These are phyloP conservation scores for Neria commutata DNA, from an alignment of 2,888 invertebrate genomes.

Conservation along the genomic window DNA sequence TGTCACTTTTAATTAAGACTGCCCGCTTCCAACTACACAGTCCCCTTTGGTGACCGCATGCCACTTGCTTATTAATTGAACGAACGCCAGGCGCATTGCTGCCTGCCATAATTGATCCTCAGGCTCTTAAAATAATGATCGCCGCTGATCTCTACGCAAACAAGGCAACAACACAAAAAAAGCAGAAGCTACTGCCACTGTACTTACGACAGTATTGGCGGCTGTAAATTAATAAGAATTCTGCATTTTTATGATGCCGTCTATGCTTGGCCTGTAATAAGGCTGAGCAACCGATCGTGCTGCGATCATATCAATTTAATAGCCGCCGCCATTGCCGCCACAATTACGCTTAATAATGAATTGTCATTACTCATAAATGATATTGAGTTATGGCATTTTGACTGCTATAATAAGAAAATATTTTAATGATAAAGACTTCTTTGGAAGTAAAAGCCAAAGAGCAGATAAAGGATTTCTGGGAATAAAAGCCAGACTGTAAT, in stretches of 20 bases:
- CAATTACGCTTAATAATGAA: slow-evolving; percentile 10
- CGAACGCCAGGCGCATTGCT: slow-evolving; percentile 19
- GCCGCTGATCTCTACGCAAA: background rate
- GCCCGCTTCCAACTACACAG: background rate
- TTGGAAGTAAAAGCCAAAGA: too few species aligned
- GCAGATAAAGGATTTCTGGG: too few species aligned
- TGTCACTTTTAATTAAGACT: slow-evolving; percentile 53
- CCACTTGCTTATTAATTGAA: background rate
- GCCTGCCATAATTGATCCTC: slow-evolving; percentile 29
- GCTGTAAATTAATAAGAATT: background rate
- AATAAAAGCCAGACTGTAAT: too few species aligned
- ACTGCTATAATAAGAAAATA: background rate
- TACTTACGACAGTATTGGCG: too few species aligned
- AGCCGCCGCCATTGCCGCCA: background rate
- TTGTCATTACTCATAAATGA: slow-evolving; percentile 22
- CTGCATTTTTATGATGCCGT: background rate
- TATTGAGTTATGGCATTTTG: slow-evolving; percentile 22
- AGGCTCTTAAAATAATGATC: background rate
- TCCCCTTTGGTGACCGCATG: background rate
- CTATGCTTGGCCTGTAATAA: background rate
- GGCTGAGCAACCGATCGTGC: background rate
- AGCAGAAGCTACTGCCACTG: too few species aligned
- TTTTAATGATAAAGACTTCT: too few species aligned
- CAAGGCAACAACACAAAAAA: too few species aligned
- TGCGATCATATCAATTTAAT: slow-evolving; percentile 27